Evolutionary conservation across 2,888 invertebrate species (phyloP), one percentile per base, ranked within the genome.

Genomic region (Melipona beecheii): DNA sequence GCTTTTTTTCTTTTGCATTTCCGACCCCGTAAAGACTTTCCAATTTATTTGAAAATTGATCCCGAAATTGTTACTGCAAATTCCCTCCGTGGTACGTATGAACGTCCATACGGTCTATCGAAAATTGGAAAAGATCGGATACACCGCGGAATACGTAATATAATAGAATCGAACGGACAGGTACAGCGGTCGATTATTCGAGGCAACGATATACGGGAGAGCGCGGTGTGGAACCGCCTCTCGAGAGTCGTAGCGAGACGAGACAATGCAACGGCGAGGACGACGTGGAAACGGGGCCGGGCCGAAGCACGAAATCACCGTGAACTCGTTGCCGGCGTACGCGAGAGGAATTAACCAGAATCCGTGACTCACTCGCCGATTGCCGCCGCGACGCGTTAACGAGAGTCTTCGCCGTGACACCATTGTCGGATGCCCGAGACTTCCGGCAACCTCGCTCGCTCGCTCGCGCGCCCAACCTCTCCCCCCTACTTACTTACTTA

Each of bases 341-440:
- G 80, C 78, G 77, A 21, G 15, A 78, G 31, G 81, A 80, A 86
- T 84, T 86, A 81, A 84, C 78, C 62, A 69, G 84, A 52, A 78
- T 75, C 81, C 81, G 81, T 84, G 86, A 86, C 81, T 86, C 86
- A 84, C 74, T 84, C 81, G 71, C 68, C 78, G 81, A 84, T 78
- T 68, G 66, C 69, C 78, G 49, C 58, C 81, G 50, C 60, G 78
- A 70, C 60, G 52, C 66, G 71, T 69, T 78, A 74, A 74, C 74
- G 58, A 76, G 62, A 65, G 36, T 83, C 83, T 77, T 81, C 81
- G 64, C 75, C 76, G 83, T 83, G 81, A 81, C 81, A 81, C 73
- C 76, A 76, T 83, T 81, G 83, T 83, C 83, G 66, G 36, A 72
- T 75, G 54, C 68, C 62, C 71, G 81, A 81, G 71, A 81, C 75